phyloP scores from a whole-genome alignment of 2,113 vertebrate species.

The Pseudonaja textilis region DNA sequence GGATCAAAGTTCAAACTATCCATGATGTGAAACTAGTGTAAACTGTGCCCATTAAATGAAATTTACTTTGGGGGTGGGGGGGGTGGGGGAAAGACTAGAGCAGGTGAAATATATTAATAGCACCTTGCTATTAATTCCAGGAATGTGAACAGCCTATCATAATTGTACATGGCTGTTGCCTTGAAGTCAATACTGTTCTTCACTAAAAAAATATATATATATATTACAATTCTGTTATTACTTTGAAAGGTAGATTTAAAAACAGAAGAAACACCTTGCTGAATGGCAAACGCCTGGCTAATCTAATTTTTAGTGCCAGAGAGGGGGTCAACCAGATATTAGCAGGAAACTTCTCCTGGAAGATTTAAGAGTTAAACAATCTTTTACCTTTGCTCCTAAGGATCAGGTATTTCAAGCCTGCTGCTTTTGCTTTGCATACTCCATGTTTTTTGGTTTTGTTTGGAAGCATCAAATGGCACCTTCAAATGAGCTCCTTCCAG shows the following conservation, averaged over 20 bases:
- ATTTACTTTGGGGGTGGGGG: not conserved
- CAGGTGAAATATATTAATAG: not conserved
- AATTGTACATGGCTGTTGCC: constrained; percentile 25
- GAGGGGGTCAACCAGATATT: not conserved
- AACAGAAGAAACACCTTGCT: not conserved
- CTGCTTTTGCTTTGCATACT: not conserved
- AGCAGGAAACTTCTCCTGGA: not conserved
- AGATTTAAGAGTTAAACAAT: not conserved
- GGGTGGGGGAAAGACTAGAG: not conserved
- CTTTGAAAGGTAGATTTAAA: constrained; percentile 27
- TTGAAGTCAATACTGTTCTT: constrained; percentile 39
- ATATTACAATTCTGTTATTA: not conserved
- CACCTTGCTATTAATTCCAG: not conserved
- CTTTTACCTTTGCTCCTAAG: not conserved
- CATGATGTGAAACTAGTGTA: not conserved
- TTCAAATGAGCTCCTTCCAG: not conserved
- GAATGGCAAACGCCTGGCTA: not conserved
- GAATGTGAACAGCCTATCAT: not conserved
- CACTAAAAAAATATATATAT: not conserved
- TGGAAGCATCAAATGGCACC: not conserved
- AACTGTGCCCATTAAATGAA: constrained; percentile 30
- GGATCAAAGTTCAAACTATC: not conserved
- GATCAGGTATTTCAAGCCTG: not conserved
- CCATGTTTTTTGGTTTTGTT: not conserved
- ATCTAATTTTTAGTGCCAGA: not conserved